Evolutionary conservation across 2,797 vertebrate species (phyloP).

Genomic region (Chaenodraco wilsoni): DNA sequence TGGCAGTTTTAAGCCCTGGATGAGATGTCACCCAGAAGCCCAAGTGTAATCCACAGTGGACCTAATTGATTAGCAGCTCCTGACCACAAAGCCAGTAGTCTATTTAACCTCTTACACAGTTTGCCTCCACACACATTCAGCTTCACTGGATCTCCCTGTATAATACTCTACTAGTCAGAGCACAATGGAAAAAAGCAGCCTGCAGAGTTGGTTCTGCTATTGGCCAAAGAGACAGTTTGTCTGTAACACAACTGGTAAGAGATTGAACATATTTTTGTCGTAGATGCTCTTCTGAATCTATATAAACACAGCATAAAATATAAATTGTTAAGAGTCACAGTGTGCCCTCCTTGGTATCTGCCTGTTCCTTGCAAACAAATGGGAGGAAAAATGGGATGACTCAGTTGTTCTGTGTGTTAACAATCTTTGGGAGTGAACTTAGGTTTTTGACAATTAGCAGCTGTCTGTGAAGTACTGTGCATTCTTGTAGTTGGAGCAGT

Average conservation of each 20-base stretch:
- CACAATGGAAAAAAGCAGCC: background rate
- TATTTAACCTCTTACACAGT: background rate
- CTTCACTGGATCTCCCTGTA: background rate
- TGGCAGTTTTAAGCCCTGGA: background rate
- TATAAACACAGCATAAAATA: constrained; percentile 18
- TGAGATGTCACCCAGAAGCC: background rate
- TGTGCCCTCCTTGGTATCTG: constrained; percentile 36
- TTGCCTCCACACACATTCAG: background rate
- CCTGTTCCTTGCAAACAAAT: constrained; percentile 25
- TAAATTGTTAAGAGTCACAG: constrained; percentile 19
- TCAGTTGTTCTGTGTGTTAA: constrained; percentile 38
- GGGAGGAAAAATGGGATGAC: constrained; percentile 34
- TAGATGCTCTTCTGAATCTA: constrained; percentile 7
- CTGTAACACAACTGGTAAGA: background rate
- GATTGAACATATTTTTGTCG: constrained; percentile 17
- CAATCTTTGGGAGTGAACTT: constrained; percentile 41
- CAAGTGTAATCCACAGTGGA: background rate
- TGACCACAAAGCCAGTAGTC: constrained; percentile 5
- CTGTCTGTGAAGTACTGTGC: constrained; percentile 30
- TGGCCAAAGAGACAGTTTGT: constrained; percentile 1
- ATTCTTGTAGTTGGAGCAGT: constrained; percentile 22
- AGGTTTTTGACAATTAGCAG: constrained; percentile 48
- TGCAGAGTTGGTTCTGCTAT: background rate
- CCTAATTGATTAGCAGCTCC: background rate
- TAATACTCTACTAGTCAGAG: background rate